Conservation (phyloP, 2,888 invertebrate genomes). For the Orthosia gothica region DNA sequence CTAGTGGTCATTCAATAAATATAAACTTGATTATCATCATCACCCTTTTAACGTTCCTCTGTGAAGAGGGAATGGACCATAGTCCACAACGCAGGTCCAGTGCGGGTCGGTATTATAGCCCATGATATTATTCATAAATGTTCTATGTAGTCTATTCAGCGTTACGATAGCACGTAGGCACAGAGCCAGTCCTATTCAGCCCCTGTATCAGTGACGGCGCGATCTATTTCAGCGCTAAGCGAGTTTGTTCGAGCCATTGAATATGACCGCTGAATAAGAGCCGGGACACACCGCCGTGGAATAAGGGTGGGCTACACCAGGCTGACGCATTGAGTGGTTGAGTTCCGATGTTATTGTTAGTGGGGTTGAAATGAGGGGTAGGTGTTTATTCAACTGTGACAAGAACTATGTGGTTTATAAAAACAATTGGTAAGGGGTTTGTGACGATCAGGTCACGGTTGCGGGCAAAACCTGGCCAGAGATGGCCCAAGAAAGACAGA, state of each 20-base stretch:
- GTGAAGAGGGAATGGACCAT: too few relatives aligned
- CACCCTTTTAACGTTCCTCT: too few relatives aligned
- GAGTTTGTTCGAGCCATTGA: slow-evolving; percentile 59
- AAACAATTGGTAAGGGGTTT: neutral
- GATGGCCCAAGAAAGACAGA: too few relatives aligned
- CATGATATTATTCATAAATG: neutral
- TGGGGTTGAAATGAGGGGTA: slow-evolving; percentile 8
- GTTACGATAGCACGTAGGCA: slow-evolving; percentile 1
- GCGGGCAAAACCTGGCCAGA: too few relatives aligned
- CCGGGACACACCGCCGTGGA: neutral
- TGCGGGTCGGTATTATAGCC: neutral
- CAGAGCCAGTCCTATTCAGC: slow-evolving; percentile 9
- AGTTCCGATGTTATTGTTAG: slow-evolving; percentile 34
- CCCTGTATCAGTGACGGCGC: slow-evolving; percentile 35
- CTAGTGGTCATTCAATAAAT: too few relatives aligned
- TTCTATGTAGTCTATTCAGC: neutral
- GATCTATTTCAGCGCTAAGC: slow-evolving; percentile 53
- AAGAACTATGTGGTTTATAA: neutral
- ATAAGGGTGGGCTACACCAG: neutral
- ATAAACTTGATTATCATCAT: too few relatives aligned
- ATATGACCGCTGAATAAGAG: slow-evolving; percentile 25
- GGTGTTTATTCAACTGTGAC: slow-evolving; percentile 5
- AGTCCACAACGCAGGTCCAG: too few relatives aligned
- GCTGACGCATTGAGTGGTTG: slow-evolving; percentile 14
- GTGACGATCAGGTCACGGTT: too few relatives aligned